Base-by-base conservation (phyloP, 2,113 vertebrate genomes). In the Geococcyx californianus region DNA sequence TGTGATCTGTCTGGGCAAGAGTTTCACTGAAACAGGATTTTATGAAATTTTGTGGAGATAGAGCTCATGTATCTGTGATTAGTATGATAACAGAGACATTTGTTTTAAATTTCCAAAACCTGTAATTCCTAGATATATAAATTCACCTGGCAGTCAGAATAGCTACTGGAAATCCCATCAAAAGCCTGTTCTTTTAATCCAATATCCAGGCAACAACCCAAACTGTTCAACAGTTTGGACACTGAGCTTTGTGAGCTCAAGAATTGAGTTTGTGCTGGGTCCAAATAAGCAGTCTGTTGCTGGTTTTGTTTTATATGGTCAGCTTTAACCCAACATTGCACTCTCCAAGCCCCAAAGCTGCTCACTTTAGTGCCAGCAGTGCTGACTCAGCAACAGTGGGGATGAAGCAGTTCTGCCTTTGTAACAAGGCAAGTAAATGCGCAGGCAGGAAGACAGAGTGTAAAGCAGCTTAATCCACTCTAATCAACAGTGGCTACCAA, bases 21-120 rank as follows among this genome's bases (percentile, higher is more conserved):
- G 78, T 73, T 94, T 83, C 59, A 62, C 51, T 92, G 51, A 69
- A 76, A 38, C 12, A 76, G 45, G 55, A 66, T 92, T 92, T 87
- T 75, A 84, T 59, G 56, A 75, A 78, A 67, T 91, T 89, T 90
- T 73, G 51, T 69, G 23, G 40, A 86, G 25, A 33, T 69, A 83
- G 38, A 95, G 17, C 28, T 93, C 36, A 49, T 90, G 92, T 93
- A 24, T 76, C 55, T 69, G 63, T 86, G 80, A 88, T 75, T 84
- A 63, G 29, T 75, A 47, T 66, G 59, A 69, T 88, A 92, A 92
- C 47, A 38, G 68, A 60, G 45, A 52, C 76, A 90, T 63, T 88
- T 93, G 45, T 84, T 93, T 86, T 72, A 64, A 69, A 87, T 87
- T 90, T 81, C 83, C 64, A 81, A 60, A 78, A 92, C 81, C 28